A percentile compares a stretch with the other conserved stretches of the same genome.
Conservation (phyloP, 2,113 vertebrate genomes). For the Macrotus californicus region DNA sequence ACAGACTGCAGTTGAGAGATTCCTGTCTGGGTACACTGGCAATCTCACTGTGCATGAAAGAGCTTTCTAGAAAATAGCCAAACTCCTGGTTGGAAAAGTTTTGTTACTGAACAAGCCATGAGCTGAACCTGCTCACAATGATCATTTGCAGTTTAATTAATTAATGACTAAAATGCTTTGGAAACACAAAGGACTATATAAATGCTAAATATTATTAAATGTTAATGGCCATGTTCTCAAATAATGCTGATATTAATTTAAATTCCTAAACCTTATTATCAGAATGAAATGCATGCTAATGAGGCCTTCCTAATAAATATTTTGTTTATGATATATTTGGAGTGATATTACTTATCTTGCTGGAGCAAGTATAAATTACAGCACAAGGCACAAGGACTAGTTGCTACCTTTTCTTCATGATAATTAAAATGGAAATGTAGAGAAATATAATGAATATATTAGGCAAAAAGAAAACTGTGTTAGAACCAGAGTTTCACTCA, state of each 20-base stretch:
- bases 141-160: conserved; percentile 74
- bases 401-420: conserved; percentile 63
- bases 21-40: not conserved
- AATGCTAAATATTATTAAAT: conserved; percentile 78
- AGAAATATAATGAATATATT: conserved; percentile 74
- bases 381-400: conserved; percentile 58
- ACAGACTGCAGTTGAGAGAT: not conserved
- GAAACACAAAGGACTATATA: conserved; percentile 74
- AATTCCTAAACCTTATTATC: conserved; percentile 76
- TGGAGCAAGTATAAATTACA: conserved; percentile 71
- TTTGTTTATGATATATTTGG: conserved; percentile 76
- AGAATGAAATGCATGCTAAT: conserved; percentile 74
- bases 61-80: not conserved
- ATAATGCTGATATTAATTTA: conserved; percentile 75
- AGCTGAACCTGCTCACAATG: conserved; percentile 59
- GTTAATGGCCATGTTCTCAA: conserved; percentile 73
- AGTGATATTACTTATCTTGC: conserved; percentile 72
- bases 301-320: conserved; percentile 75
- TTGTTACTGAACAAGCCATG: conserved; percentile 44
- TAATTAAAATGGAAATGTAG: conserved; percentile 77
- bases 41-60: not conserved
- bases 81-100: conserved; percentile 31
- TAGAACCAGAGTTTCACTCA: conserved; percentile 8
- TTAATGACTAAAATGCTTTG: conserved; percentile 72
- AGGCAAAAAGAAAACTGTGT: conserved; percentile 22